phyloP scores from a whole-genome alignment of 2,888 invertebrate species.

The Margaritifera margaritifera region DNA sequence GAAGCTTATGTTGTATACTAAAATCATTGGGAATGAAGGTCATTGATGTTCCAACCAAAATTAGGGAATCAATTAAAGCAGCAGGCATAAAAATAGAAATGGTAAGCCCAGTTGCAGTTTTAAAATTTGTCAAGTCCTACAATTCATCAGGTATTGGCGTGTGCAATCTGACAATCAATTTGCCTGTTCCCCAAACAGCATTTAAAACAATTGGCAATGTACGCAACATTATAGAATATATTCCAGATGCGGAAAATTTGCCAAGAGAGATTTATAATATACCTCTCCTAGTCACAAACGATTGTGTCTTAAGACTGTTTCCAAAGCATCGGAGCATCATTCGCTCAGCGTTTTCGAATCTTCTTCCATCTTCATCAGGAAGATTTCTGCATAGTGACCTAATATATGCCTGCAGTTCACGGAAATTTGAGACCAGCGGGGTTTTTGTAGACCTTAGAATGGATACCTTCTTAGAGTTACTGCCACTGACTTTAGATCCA shows the following conservation, averaged over 20 bases:
- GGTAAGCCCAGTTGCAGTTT: too few species aligned
- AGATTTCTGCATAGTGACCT: too few species aligned
- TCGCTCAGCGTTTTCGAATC: conserved; percentile 8
- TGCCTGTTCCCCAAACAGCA: conserved; percentile 19
- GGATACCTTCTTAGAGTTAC: too few species aligned
- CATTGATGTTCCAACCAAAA: too few species aligned
- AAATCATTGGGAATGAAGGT: conserved; percentile 29
- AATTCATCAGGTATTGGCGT: too few species aligned
- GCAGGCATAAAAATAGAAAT: too few species aligned
- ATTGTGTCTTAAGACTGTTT: conserved; percentile 16
- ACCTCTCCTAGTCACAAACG: conserved; percentile 34
- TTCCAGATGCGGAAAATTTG: conserved; percentile 14
- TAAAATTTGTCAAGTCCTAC: too few species aligned
- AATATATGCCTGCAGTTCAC: conserved; percentile 4
- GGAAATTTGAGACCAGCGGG: too few species aligned
- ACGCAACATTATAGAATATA: conserved; percentile 20
- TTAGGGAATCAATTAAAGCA: conserved; percentile 15
- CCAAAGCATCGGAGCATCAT: conserved; percentile 6
- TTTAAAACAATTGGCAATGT: too few species aligned
- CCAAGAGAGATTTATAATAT: conserved; percentile 15
- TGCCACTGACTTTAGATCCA: too few species aligned
- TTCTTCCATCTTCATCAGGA: conserved; percentile 26
- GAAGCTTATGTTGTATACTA: conserved; percentile 11
- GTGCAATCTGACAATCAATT: too few species aligned
- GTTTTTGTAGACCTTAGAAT: too few species aligned